A percentile compares a stretch with the other conserved stretches of the same genome.
These are phyloP conservation scores for Hecatera dysodea DNA, from an alignment of 2,888 invertebrate genomes.

Conservation along the genomic window DNA sequence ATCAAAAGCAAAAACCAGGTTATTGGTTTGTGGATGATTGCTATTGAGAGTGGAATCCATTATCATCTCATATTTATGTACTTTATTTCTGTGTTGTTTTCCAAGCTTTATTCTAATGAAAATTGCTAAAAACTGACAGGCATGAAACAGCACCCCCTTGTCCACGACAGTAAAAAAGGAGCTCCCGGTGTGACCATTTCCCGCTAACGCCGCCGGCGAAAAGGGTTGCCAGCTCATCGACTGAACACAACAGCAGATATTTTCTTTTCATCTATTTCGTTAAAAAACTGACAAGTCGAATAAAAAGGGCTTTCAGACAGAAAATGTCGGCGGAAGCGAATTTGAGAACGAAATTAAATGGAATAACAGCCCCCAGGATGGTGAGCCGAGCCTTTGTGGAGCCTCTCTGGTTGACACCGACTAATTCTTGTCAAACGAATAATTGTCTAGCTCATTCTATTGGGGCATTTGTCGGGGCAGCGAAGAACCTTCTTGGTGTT, in stretches of 20 bases:
- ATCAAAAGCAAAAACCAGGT: conserved; percentile 2
- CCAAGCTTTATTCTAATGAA: background rate
- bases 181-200: conserved; percentile 21
- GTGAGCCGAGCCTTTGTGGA: conserved; percentile 31
- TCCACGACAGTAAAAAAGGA: conserved; percentile 1
- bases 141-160: background rate
- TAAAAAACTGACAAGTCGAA: conserved; percentile 47
- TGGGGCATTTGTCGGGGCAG: conserved; percentile 25
- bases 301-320: conserved; percentile 37
- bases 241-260: conserved; percentile 47
- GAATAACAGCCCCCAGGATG: conserved; percentile 40
- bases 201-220: conserved; percentile 33
- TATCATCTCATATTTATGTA: background rate
- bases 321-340: conserved; percentile 19
- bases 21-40: conserved; percentile 7
- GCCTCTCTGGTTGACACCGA: conserved; percentile 42
- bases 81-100: background rate
- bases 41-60: background rate
- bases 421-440: conserved; percentile 60
- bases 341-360: conserved; percentile 34
- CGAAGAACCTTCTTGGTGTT: background rate
- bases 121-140: conserved; percentile 2
- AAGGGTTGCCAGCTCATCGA: conserved; percentile 53
- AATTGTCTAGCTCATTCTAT: conserved; percentile 39
- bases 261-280: conserved; percentile 54